Evolutionary conservation across 2,888 invertebrate species (phyloP), one percentile per base, ranked within the genome.

Genomic region (Spodoptera littoralis): DNA sequence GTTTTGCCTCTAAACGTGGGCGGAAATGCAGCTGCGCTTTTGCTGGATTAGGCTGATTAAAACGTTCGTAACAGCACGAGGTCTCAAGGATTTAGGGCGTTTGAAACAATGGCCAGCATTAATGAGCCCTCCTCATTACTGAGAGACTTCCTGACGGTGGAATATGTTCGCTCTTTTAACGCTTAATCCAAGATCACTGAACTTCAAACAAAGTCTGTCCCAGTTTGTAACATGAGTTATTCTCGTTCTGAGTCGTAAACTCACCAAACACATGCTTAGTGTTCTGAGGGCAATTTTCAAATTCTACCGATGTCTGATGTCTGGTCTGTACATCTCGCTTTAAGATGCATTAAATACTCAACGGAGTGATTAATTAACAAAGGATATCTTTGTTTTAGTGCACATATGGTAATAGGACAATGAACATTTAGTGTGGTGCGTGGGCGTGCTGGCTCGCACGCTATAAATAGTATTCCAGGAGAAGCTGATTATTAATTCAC

Each of bases 391-490:
- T 62, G 66, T 63, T 65, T 69, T 44, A 73, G 53, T 62, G 62
- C 51, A 56, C 70, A 74, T 60, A 65, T 75, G 65, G 65, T 63
- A 63, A 74, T 65, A 27, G 56, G n/a, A 71, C 65, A 68, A 57
- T 54, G 59, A 65, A 64, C 65, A 73, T 76, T 65, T 51, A 60
- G 47, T 50, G 73, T 60, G 56, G 47, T 41, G 47, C 50, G 66
- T 60, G 57, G 55, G 60, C 48, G 58, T 66, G 56, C 54, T 60
- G 64, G 57, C 54, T 50, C 56, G 56, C 18, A 24, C 71, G 78
- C 65, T 72, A 84, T 77, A 81, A 81, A 84, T 85, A 84, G 76
- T 65, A 51, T 81, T 80, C 78, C 64, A 59, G 66, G 79, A 81
- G 80, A 75, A 58, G 68, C 67, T 65, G 83, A 58, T 80, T 83